Conservation (phyloP, 2,888 invertebrate species). For the Taphrorychus bicolor region DNA sequence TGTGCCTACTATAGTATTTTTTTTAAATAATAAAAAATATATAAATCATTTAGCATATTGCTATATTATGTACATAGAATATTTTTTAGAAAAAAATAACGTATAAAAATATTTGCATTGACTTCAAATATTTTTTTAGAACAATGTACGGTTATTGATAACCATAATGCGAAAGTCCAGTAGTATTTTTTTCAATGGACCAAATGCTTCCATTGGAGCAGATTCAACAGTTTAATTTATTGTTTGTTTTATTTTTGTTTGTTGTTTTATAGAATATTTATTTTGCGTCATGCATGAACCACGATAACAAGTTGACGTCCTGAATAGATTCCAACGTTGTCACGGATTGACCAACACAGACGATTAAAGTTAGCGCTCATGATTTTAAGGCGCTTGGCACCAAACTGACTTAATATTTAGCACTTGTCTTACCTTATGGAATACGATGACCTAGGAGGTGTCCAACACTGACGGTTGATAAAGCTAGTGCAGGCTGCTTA, state of each 20-base stretch:
- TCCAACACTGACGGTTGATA: neutral
- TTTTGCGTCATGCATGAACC: neutral
- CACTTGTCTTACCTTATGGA: slow-evolving; percentile 35
- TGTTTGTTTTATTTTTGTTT: slow-evolving; percentile 37
- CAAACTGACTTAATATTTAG: slow-evolving; percentile 30
- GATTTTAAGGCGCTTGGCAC: no score
- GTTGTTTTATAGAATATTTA: slow-evolving; percentile 34
- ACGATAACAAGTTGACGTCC: neutral
- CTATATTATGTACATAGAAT: slow-evolving; percentile 47
- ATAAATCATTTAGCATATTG: slow-evolving; percentile 48
- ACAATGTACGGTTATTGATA: slow-evolving; percentile 42
- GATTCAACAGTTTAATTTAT: slow-evolving; percentile 38
- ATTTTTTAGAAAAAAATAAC: slow-evolving; percentile 48
- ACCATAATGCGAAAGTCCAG: slow-evolving; percentile 38
- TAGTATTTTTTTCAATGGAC: slow-evolving; percentile 44
- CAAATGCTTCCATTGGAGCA: slow-evolving; percentile 14
- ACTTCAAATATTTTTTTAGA: slow-evolving; percentile 43
- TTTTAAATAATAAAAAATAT: slow-evolving; percentile 18
- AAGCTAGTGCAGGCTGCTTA: neutral
- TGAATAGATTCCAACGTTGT: neutral
- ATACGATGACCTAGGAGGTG: slow-evolving; percentile 16
- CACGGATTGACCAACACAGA: neutral
- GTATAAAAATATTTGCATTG: slow-evolving; percentile 39
- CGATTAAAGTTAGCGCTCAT: neutral
- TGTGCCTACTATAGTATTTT: neutral